phyloP scores from a whole-genome alignment of 2,888 invertebrate species.

The Hemaris fuciformis region DNA sequence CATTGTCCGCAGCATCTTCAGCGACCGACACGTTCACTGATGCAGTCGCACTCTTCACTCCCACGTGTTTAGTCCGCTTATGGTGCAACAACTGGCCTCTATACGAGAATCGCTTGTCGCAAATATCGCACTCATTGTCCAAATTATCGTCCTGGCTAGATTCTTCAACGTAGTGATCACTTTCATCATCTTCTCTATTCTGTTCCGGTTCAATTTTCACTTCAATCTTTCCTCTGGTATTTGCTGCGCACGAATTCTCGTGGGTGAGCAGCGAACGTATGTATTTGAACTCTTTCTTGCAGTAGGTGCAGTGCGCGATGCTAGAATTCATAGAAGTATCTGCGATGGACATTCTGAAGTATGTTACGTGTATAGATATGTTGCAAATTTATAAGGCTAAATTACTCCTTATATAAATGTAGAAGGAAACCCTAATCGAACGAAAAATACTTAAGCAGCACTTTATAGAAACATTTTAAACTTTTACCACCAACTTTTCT shows the following conservation, averaged over 20 bases:
- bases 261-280: not conserved
- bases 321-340: too few species aligned
- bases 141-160: not conserved
- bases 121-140: conserved; percentile 43
- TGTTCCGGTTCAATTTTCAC: not conserved
- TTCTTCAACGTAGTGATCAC: too few species aligned
- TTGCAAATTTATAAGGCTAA: too few species aligned
- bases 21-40: not conserved
- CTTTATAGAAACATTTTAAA: too few species aligned
- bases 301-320: not conserved
- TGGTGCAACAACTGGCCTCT: conserved; percentile 57
- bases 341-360: conserved; percentile 4
- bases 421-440: too few species aligned
- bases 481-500: too few species aligned
- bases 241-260: not conserved
- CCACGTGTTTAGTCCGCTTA: conserved; percentile 41
- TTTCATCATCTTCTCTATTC: too few species aligned
- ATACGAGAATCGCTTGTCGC: conserved; percentile 68
- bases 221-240: not conserved
- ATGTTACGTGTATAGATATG: too few species aligned
- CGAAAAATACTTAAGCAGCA: too few species aligned
- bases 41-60: conserved; percentile 23
- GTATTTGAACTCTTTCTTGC: not conserved
- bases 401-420: too few species aligned
- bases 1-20: not conserved